Base-by-base conservation (phyloP, 2,797 vertebrate genomes). In the Falco columbarius region DNA sequence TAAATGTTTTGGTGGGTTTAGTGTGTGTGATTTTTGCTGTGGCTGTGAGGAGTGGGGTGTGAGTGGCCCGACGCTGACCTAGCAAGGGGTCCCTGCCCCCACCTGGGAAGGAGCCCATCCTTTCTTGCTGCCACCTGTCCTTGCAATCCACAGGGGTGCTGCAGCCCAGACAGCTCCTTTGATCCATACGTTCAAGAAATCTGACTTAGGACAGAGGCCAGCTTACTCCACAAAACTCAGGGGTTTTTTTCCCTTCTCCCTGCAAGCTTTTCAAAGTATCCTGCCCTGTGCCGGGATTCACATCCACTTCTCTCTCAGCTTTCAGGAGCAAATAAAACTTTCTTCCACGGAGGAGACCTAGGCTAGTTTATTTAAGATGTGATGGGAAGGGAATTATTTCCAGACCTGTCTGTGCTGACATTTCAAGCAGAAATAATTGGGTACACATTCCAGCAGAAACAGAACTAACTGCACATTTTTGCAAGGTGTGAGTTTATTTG, bases 351-450 rank as follows among this genome's bases (percentile, higher is more conserved):
- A 14, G 79, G 11, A 93, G 76, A 42, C 16, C 70, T 21, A 3
- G 18, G 32, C 20, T 23, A 12, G 54, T 63, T 63, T 81, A 29
- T 86, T 29, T 55, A 42, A 71, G 63, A 44, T 15, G 83, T 73
- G 81, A 30, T 26, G 26, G 54, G 63, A 80, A 82, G 56, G 52
- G 44, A 85, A 80, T 44, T 5, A 46, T 97, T 86, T 82, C 42
- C 58, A 91, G 85, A 61, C 67, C 42, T 87, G 59, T 40, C 67
- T 90, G 44, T 30, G 59, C 90, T 59, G 88, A 72, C 79, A 71
- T 80, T 82, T 91, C 51, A 46, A 80, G 62, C 74, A 83, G 87
- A 90, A 94, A 88, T 96, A 94, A 95, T 82, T 91, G 67, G 87
- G 59, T 94, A 10, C 87, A 19, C 74, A 17, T 73, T 59, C 83